Conservation (phyloP, 2,113 vertebrate species). For the Hippocampus guttulatus region DNA sequence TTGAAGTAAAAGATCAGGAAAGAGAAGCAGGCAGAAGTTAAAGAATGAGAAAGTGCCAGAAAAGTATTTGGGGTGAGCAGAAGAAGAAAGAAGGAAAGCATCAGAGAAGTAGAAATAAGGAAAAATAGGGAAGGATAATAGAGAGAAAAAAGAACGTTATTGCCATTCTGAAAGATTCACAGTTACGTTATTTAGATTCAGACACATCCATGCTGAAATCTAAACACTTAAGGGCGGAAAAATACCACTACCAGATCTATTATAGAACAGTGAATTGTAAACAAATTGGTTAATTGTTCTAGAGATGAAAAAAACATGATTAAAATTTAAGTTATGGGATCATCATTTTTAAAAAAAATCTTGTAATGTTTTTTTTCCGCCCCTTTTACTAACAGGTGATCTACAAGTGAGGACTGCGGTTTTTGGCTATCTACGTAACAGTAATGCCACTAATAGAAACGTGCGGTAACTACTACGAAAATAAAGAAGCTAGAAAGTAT, state of each 20-base stretch:
- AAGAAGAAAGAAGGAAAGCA: slow-evolving; percentile 11
- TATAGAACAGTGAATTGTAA: slow-evolving; percentile 42
- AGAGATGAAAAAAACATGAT: not conserved
- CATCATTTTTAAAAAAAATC: slow-evolving; percentile 39
- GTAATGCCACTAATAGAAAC: slow-evolving; percentile 55
- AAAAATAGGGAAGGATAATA: slow-evolving; percentile 40
- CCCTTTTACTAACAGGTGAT: slow-evolving; percentile 53
- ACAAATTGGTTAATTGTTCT: slow-evolving; percentile 32
- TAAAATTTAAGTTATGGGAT: not conserved
- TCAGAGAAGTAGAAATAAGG: slow-evolving; percentile 25
- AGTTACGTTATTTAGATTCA: slow-evolving; percentile 60
- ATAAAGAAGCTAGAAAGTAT: slow-evolving; percentile 56
- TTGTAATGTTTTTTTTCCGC: slow-evolving; percentile 54
- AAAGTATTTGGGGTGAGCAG: not conserved
- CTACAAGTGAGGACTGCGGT: slow-evolving; percentile 62
- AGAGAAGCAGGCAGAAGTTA: not conserved
- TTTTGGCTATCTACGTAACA: slow-evolving; percentile 64
- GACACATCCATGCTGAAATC: slow-evolving; percentile 56
- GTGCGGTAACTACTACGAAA: slow-evolving; percentile 65
- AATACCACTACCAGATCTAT: slow-evolving; percentile 62
- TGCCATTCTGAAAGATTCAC: slow-evolving; percentile 54
- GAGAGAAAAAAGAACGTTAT: slow-evolving; percentile 59
- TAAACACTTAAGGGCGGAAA: slow-evolving; percentile 66
- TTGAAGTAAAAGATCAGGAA: slow-evolving; percentile 8
- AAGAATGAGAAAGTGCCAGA: not conserved